Conservation (phyloP, 2,888 invertebrate genomes). For the Erannis defoliaria region DNA sequence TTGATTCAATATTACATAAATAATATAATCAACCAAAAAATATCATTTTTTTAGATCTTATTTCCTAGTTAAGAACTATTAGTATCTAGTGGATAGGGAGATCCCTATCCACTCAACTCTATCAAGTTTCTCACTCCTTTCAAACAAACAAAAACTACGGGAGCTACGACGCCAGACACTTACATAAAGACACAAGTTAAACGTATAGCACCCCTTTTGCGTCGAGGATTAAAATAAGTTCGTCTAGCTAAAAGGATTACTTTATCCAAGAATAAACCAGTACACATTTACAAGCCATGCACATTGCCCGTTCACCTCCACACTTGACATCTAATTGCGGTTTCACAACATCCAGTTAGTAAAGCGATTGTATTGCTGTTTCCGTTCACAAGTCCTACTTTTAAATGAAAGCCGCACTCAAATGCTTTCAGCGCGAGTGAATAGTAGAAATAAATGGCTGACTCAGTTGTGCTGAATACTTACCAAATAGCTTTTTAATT, state of each 20-base stretch:
- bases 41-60: too few relatives aligned
- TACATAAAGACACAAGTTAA: too few relatives aligned
- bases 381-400: conserved; percentile 41
- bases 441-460: conserved; percentile 22
- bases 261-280: conserved; percentile 7
- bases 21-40: too few relatives aligned
- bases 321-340: conserved; percentile 49
- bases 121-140: too few relatives aligned
- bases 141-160: too few relatives aligned
- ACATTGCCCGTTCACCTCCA: conserved; percentile 15
- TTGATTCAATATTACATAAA: too few relatives aligned
- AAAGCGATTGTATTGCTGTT: conserved; percentile 48
- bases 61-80: too few relatives aligned
- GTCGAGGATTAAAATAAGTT: not conserved
- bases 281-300: conserved; percentile 11
- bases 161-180: too few relatives aligned
- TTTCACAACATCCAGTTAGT: conserved; percentile 41
- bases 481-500: conserved; percentile 18
- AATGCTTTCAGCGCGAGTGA: conserved; percentile 16
- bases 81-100: too few relatives aligned
- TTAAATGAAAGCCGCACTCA: conserved; percentile 29
- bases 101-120: too few relatives aligned
- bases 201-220: too few relatives aligned
- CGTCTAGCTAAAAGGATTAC: not conserved
- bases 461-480: conserved; percentile 20